A percentile compares a stretch with the other conserved stretches of the same genome.
Conservation (phyloP, 1,140 invertebrate species). For the Ctenoplectra terminalis region DNA sequence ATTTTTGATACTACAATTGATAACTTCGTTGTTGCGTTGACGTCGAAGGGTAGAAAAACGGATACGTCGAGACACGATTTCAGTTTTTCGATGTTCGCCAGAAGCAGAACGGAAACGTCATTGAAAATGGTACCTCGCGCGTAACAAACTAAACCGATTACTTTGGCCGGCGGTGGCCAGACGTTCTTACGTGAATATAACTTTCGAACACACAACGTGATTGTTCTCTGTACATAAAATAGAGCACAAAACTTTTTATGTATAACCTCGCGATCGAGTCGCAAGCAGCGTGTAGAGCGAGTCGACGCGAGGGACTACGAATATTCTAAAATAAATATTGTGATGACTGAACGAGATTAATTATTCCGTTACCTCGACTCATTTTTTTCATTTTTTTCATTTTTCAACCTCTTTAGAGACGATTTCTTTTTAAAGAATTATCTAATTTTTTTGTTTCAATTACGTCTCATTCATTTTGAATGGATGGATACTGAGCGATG, state of each 20-base stretch:
- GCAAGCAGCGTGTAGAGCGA: constrained; percentile 15
- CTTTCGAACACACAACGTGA: constrained; percentile 38
- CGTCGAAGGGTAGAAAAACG: background rate
- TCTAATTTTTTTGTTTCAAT: too few species aligned
- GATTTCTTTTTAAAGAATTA: too few species aligned
- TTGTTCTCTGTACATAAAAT: constrained; percentile 48
- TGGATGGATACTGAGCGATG: too few species aligned
- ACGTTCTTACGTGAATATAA: constrained; percentile 38
- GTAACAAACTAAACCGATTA: constrained; percentile 34
- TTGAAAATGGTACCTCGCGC: constrained; percentile 30
- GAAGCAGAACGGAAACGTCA: background rate
- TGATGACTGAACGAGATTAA: constrained; percentile 35
- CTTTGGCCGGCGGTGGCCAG: constrained; percentile 4
- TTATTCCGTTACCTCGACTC: background rate
- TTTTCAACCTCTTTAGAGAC: too few species aligned
- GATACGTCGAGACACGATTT: background rate
- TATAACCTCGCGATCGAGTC: constrained; percentile 41
- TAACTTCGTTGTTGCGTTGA: constrained; percentile 34
- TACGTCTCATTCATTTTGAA: too few species aligned
- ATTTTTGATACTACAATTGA: constrained; percentile 52
- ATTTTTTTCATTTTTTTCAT: background rate
- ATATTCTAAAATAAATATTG: constrained; percentile 65
- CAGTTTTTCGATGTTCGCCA: constrained; percentile 20
- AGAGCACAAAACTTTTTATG: constrained; percentile 57
- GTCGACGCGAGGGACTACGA: constrained; percentile 46